phyloP scores from a whole-genome alignment of 2,797 vertebrate species.

The Myripristis murdjan region DNA sequence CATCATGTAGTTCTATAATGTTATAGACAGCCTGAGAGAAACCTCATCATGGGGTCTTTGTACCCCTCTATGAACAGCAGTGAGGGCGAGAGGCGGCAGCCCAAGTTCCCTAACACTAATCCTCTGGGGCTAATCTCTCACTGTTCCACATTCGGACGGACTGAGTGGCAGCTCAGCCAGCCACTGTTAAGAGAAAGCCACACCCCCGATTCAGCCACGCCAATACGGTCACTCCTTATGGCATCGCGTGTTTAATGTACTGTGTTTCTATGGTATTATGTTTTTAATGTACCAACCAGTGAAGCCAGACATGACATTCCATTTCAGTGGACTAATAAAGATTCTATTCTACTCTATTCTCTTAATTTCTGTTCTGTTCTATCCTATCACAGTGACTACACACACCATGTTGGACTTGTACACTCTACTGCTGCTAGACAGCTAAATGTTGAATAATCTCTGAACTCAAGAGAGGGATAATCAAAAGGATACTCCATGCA shows the following conservation, averaged over 20 bases:
- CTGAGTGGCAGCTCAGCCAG: constrained; percentile 65
- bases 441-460: constrained; percentile 16
- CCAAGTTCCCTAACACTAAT: constrained; percentile 77
- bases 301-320: too few species aligned
- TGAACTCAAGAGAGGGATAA: not conserved
- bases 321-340: too few species aligned
- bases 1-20: constrained; percentile 8
- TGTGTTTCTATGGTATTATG: too few species aligned
- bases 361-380: too few species aligned
- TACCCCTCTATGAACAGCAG: constrained; percentile 51
- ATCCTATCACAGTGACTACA: constrained; percentile 13
- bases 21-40: constrained; percentile 8
- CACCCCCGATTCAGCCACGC: constrained; percentile 42
- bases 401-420: constrained; percentile 31
- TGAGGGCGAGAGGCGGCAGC: constrained; percentile 54
- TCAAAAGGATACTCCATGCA: not conserved
- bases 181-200: constrained; percentile 59
- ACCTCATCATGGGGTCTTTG: constrained; percentile 19
- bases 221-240: constrained; percentile 2
- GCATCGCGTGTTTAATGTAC: too few species aligned
- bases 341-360: too few species aligned
- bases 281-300: too few species aligned
- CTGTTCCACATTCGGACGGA: constrained; percentile 82
- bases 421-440: not conserved
- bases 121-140: constrained; percentile 81